These are phyloP conservation scores for Prunella fulvescens DNA, from an alignment of 2,113 vertebrate genomes.

Conservation along the genomic window DNA sequence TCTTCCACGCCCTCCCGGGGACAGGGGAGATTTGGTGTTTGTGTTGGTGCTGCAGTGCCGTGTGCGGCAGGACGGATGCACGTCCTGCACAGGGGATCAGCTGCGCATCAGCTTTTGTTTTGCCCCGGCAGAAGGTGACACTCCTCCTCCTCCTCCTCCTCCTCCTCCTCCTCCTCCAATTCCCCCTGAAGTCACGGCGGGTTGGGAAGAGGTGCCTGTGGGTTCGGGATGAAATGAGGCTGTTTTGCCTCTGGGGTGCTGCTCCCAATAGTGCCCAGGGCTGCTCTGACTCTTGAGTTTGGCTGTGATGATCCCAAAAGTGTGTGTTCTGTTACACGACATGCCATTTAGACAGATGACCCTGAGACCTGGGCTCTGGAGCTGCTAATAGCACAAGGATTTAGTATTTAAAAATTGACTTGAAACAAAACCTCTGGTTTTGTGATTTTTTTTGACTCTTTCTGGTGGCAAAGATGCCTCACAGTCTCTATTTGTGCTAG, in stretches of 20 bases:
- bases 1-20: neutral
- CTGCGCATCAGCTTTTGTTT: neutral
- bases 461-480: neutral
- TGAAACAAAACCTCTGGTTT: neutral
- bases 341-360: neutral
- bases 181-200: neutral
- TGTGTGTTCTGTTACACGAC: rapidly evolving
- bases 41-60: neutral
- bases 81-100: neutral
- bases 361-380: neutral
- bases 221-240: neutral
- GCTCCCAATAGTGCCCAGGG: neutral
- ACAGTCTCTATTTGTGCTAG: neutral
- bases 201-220: neutral
- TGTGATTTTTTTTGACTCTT: neutral
- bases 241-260: neutral
- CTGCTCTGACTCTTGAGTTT: neutral
- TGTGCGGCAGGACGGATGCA: neutral
- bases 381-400: neutral
- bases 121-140: neutral
- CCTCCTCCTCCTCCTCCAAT: neutral
- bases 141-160: neutral
- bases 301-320: neutral
- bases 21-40: neutral
- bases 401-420: neutral